phyloP scores from a whole-genome alignment of 1,140 invertebrate species.

The Drosophila lowei region DNA sequence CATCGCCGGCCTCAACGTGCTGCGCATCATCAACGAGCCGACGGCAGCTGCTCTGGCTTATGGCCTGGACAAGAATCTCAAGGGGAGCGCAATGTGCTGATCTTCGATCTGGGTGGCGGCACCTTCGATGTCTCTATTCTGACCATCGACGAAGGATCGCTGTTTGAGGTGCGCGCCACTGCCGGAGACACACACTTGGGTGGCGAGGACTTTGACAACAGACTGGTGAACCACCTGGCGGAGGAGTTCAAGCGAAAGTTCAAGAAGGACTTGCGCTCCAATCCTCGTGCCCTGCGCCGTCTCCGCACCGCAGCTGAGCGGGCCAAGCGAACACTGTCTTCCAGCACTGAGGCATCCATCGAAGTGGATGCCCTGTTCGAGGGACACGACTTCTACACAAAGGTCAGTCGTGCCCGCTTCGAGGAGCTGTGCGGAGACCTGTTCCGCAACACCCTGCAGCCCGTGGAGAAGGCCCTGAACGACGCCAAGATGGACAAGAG shows the following conservation, averaged over 20 bases:
- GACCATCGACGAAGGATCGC: slow-evolving; percentile 91
- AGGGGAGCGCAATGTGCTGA: slow-evolving; percentile 89
- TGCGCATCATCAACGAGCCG: slow-evolving; percentile 89
- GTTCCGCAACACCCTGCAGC: slow-evolving; percentile 87
- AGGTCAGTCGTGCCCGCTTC: slow-evolving; percentile 91
- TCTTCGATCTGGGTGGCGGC: slow-evolving; percentile 89
- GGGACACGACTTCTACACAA: slow-evolving; percentile 93
- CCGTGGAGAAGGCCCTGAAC: slow-evolving; percentile 88
- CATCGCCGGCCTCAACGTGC: slow-evolving; percentile 87
- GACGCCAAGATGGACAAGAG: slow-evolving; percentile 90
- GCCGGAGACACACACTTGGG: slow-evolving; percentile 89
- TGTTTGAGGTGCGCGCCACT: slow-evolving; percentile 91
- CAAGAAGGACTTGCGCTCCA: slow-evolving; percentile 90
- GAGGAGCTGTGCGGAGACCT: slow-evolving; percentile 94
- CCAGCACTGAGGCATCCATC: slow-evolving; percentile 87
- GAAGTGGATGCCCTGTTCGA: slow-evolving; percentile 90
- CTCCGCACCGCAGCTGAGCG: slow-evolving; percentile 89
- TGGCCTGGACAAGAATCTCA: slow-evolving; percentile 89
- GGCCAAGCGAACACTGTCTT: slow-evolving; percentile 87
- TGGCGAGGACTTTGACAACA: slow-evolving; percentile 94
- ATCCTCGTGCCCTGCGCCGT: slow-evolving; percentile 90
- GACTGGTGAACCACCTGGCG: slow-evolving; percentile 89
- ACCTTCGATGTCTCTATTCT: slow-evolving; percentile 94
- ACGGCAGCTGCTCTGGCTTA: slow-evolving; percentile 89
- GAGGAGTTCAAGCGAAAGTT: slow-evolving; percentile 93